Evolutionary conservation across 1,140 invertebrate species (phyloP).

Genomic region (Pseudomyrmex concolor): DNA sequence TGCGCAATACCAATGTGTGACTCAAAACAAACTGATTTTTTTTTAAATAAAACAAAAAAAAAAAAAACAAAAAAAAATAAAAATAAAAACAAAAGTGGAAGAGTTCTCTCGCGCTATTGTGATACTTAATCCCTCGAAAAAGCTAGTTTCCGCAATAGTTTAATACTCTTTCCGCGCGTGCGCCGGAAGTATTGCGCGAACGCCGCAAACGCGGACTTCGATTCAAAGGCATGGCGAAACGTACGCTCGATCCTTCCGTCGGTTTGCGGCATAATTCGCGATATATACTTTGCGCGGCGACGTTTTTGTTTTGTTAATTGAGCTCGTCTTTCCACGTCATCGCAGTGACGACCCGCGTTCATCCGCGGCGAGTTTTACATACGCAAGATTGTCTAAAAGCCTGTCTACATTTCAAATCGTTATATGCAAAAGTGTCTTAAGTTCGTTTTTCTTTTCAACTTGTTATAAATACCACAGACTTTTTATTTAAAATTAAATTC

Average conservation of each 20-base stretch:
- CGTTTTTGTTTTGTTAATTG: background rate
- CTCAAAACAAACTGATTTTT: slow-evolving; percentile 49
- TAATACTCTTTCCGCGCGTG: slow-evolving; percentile 15
- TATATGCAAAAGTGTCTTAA: too few species aligned
- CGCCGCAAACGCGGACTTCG: background rate
- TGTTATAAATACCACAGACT: too few species aligned
- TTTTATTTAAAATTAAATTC: too few species aligned
- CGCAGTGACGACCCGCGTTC: slow-evolving; percentile 28
- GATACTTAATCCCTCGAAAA: slow-evolving; percentile 47
- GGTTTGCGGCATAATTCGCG: background rate
- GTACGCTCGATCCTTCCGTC: background rate
- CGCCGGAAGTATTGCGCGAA: slow-evolving; percentile 9
- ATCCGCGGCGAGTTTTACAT: slow-evolving; percentile 30
- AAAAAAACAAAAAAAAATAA: background rate
- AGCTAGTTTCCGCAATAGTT: slow-evolving; percentile 32
- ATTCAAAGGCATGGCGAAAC: slow-evolving; percentile 42
- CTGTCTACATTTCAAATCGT: background rate
- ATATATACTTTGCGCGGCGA: background rate
- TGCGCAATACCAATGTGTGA: slow-evolving; percentile 31
- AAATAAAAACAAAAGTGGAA: background rate
- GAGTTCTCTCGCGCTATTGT: slow-evolving; percentile 14
- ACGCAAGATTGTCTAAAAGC: slow-evolving; percentile 69
- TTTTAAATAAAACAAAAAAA: slow-evolving; percentile 51
- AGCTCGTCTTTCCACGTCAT: slow-evolving; percentile 1
- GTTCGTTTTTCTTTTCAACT: too few species aligned